Evolutionary conservation across 2,888 invertebrate species (phyloP), one percentile per base, ranked within the genome.

Genomic region (Aphidius colemani): DNA sequence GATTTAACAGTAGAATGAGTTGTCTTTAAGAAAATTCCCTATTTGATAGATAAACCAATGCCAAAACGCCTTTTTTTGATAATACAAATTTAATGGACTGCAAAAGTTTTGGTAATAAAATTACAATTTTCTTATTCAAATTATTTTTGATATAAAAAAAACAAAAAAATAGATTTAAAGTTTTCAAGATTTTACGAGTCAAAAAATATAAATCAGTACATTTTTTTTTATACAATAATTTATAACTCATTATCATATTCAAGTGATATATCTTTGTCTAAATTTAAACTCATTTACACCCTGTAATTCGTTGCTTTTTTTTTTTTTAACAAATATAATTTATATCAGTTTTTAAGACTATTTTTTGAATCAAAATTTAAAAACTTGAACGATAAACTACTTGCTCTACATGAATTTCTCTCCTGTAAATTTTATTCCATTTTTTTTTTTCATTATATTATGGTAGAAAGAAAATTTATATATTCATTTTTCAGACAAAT

Each of bases 71-170:
- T 49, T 49, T 30, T 53, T 40, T 55, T 45, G 61, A 69, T 69
- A 70, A 70, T 70, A 63, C 67, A 67, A 64, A 69, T 70, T 70
- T 66, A 70, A 70, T 70, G 70, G 66, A 70, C 59, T 67, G 70
- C 68, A 63, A 61, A 41, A 40, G 49, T 59, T 66, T 66, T 66
- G 63, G 66, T 67, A 69, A 69, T 70, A 69, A 70, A 70, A 69
- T 69, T 65, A 56, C 68, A 67, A 69, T 69, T 66, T 70, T 65
- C 53, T 43, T 65, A 61, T 65, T 64, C 44, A 44, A 44, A 56
- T 46, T 57, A 39, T 46, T 45, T 30, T 10, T 53, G 50, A 46
- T 50, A 53, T 48, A 11, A 46, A 57, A 48, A 65, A 53, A n/a
- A n/a, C n/a, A n/a, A 53, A 57, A 58, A 58, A 49, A 61, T 51